A percentile compares a stretch with the other conserved stretches of the same genome.
Conservation (phyloP, 2,113 vertebrate genomes). For the Gymnobelideus leadbeateri region DNA sequence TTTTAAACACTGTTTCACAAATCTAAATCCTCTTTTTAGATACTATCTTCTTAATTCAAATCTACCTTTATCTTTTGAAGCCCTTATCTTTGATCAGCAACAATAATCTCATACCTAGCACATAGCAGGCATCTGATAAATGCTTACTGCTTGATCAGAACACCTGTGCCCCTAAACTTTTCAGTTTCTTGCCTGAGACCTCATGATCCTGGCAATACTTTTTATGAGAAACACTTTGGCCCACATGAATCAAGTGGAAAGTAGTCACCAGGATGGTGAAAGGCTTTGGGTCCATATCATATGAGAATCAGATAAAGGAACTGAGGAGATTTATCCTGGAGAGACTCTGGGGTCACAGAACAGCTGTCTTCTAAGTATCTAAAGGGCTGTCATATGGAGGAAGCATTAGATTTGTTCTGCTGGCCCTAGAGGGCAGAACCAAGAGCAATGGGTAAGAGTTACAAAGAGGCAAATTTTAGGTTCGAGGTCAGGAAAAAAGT, state of each 20-base stretch:
- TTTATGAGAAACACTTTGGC: too few relatives aligned
- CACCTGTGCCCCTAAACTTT: neutral
- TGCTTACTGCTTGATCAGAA: neutral
- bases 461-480: neutral
- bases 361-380: neutral
- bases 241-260: neutral
- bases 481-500: neutral
- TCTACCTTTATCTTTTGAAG: neutral
- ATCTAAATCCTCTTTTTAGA: neutral
- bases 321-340: too few relatives aligned
- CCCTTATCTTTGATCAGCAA: neutral
- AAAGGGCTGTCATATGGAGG: neutral
- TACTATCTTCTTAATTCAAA: neutral
- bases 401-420: neutral
- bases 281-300: neutral
- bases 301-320: too few relatives aligned
- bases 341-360: neutral
- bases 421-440: neutral
- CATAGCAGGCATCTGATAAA: neutral
- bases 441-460: neutral
- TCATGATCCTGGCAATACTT: too few relatives aligned
- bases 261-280: neutral
- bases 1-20: neutral
- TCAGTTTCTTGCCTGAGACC: too few relatives aligned
- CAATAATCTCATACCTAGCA: neutral